phyloP scores from a whole-genome alignment of 2,113 vertebrate species.

The Euleptes europaea region DNA sequence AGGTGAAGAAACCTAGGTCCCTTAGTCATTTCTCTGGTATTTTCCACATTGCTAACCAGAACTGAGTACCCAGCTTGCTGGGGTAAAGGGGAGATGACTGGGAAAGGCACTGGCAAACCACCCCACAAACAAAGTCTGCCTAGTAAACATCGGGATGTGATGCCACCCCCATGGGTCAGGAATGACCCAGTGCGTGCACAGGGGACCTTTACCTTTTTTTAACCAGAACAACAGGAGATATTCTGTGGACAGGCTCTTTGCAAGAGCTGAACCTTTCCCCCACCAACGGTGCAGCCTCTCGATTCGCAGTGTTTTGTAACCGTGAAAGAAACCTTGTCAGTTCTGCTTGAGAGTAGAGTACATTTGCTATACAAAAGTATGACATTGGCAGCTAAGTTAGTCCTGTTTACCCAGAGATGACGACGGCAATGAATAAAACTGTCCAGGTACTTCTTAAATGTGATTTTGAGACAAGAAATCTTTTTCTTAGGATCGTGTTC shows the following conservation, averaged over 20 bases:
- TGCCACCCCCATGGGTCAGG: no score
- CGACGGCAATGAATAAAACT: background rate
- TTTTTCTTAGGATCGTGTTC: background rate
- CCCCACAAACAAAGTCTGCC: no score
- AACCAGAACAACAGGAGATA: no score
- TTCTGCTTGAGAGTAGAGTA: background rate
- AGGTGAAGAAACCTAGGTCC: no score
- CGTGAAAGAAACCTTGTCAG: background rate
- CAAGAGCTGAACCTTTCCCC: slow-evolving; percentile 1
- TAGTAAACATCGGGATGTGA: no score
- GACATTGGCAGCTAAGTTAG: slow-evolving; percentile 32
- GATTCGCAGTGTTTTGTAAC: background rate
- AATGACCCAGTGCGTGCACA: no score
- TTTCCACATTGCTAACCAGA: no score
- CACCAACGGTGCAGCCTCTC: slow-evolving; percentile 14
- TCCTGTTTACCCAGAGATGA: slow-evolving; percentile 9
- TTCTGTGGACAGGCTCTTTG: background rate
- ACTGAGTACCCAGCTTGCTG: no score
- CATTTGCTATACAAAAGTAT: background rate
- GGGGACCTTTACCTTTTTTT: no score
- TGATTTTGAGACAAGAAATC: background rate
- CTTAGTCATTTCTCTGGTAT: no score
- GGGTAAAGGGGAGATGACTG: no score
- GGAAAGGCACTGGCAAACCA: no score
- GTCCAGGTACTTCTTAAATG: slow-evolving; percentile 32